Base-by-base conservation (phyloP, 2,113 vertebrate species). In the Notiomystis cincta region DNA sequence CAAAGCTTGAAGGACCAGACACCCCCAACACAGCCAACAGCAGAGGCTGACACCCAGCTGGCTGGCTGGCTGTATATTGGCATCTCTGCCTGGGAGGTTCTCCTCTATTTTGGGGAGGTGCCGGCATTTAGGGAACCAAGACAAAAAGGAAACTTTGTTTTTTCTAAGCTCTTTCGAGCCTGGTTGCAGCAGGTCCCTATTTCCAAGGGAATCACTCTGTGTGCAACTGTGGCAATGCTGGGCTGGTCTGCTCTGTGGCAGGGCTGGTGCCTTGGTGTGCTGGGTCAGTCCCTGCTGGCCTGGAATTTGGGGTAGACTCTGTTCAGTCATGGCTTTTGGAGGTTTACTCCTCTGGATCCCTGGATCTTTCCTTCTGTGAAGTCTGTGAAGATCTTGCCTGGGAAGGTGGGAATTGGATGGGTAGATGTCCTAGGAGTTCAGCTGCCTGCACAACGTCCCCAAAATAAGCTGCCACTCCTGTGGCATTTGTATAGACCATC, bases 221-320 rank as follows among this genome's bases (percentile, higher is more conserved):
- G 33, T 10, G 47, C 28, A 60, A 7, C 20, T 80, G 28, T 35
- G 57, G 28, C 3, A 8, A 1, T 48, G 62, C 53, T 53, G 44
- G 47, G 19, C 27, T 44, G 11, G 9, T 45, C 50, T 82, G 45
- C 75, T 23, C 2, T 10, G 53, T 5, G 9, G 61, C 17, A 17
- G 0, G 0, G 7, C 25, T 3, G 3, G 50, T 48, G 71, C 24
- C 19, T 2, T 8, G 19, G 22, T 30, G 6, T 2, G 1, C n/a
- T 40, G 70, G 44, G 33, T 66, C 66, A 66, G 61, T 37, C 28
- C 33, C 18, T 19, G 47, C 51, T 58, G 84, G 17, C 11, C 64
- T 58, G 28, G 69, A 67, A 24, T 56, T 83, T 67, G 31, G 3
- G 14, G 9, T 45, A 50, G 40, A 14, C 11, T 70, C 11, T 70